Conservation (phyloP, 1,140 invertebrate species). For the Sinella curviseta region DNA sequence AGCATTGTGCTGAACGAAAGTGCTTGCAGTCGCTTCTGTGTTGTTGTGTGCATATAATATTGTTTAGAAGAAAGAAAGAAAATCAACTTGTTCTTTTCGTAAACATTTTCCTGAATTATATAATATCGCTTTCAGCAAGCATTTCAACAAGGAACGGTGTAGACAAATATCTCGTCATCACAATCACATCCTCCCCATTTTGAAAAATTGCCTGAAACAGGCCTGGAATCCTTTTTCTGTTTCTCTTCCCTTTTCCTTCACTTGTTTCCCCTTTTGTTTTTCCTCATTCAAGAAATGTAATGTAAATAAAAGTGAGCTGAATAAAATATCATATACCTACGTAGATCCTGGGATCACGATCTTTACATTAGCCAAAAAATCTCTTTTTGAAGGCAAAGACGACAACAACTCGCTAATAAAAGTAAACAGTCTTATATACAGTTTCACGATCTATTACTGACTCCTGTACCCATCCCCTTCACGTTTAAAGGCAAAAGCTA, state of each 20-base stretch:
- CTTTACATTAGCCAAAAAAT: background rate
- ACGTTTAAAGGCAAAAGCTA: no score
- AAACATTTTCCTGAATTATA: background rate
- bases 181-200: background rate
- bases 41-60: background rate
- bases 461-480: no score
- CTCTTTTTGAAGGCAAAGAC: background rate
- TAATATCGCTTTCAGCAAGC: background rate
- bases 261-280: background rate
- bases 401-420: background rate
- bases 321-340: background rate
- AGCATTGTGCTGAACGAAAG: no score
- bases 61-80: background rate
- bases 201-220: background rate
- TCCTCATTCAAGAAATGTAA: background rate
- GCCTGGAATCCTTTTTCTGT: background rate
- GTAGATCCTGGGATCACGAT: background rate
- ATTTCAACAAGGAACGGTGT: background rate
- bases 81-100: background rate
- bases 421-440: no score
- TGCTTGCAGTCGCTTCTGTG: no score
- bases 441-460: no score
- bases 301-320: background rate
- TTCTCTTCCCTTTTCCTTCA: background rate
- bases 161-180: background rate